Percentiles rank a stretch among this genome's conserved stretches.
phyloP scores from a whole-genome alignment of 2,113 vertebrate genomes.

The Stercorarius parasiticus region DNA sequence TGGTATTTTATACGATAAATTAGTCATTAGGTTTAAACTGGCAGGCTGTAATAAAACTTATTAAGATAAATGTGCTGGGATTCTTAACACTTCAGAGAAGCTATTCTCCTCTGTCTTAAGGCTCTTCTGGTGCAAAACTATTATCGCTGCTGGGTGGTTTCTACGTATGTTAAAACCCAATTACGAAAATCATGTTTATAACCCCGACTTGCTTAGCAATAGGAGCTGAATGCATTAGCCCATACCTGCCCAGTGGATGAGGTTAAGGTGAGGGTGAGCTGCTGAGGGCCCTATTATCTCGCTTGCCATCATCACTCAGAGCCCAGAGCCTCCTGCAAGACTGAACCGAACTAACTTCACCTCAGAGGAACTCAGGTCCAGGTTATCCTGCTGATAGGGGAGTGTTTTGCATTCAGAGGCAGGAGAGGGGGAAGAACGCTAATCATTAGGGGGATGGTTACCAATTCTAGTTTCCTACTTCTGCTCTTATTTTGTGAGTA shows the following conservation, averaged over 20 bases:
- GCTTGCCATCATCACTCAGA: background rate
- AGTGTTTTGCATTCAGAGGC: background rate
- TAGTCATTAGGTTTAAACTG: slow-evolving; percentile 81
- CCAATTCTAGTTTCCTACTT: background rate
- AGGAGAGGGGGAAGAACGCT: background rate
- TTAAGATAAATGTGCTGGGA: slow-evolving; percentile 75
- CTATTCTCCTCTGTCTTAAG: slow-evolving; percentile 57
- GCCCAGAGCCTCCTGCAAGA: background rate
- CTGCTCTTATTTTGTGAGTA: background rate
- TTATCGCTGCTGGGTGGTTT: slow-evolving; percentile 10
- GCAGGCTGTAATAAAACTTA: slow-evolving; percentile 80
- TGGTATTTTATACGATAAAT: slow-evolving; percentile 80
- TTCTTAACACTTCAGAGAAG: slow-evolving; percentile 70
- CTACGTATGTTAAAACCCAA: slow-evolving; percentile 22
- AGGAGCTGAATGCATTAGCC: background rate
- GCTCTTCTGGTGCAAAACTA: slow-evolving; percentile 39
- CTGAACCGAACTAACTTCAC: background rate
- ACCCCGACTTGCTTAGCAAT: background rate
- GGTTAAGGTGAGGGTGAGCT: background rate
- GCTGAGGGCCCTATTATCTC: background rate
- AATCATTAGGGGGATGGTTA: background rate
- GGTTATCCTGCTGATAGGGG: background rate
- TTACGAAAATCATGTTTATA: slow-evolving; percentile 57
- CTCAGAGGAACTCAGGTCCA: background rate
- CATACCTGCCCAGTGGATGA: background rate